phyloP scores from a whole-genome alignment of 92 coral and sea anemone genomes.

The Siderastrea siderea region DNA sequence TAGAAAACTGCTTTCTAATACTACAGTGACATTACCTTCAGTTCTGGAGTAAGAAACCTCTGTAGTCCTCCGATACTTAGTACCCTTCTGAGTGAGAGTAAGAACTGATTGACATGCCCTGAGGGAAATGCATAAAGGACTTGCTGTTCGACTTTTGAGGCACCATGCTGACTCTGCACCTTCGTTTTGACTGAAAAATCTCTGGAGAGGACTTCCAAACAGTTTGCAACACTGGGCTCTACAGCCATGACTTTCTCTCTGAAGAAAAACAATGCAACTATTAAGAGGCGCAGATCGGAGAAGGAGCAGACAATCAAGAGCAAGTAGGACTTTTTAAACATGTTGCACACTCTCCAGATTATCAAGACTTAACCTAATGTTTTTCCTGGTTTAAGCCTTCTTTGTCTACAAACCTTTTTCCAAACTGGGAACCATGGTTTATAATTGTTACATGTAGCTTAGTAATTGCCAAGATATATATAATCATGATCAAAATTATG shows the following conservation, averaged over 20 bases:
- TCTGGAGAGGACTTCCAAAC: conserved; percentile 65
- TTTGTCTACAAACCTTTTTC: too few relatives aligned
- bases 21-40: conserved; percentile 62
- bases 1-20: not conserved
- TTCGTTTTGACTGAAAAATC: conserved; percentile 9
- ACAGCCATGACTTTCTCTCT: conserved; percentile 61
- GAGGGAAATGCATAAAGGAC: conserved; percentile 66
- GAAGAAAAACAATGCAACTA: not conserved
- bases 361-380: too few relatives aligned
- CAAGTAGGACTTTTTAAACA: not conserved
- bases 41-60: conserved; percentile 54
- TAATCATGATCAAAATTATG: too few relatives aligned
- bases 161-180: not conserved
- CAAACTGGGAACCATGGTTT: too few relatives aligned
- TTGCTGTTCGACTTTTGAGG: conserved; percentile 3
- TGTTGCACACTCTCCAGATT: too few relatives aligned
- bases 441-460: too few relatives aligned
- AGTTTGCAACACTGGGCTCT: conserved; percentile 70
- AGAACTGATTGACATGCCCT: conserved; percentile 78
- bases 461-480: too few relatives aligned
- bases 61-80: conserved; percentile 54
- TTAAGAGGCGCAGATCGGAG: too few relatives aligned
- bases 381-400: too few relatives aligned
- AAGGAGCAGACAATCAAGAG: not conserved
- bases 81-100: conserved; percentile 45